Evolutionary conservation across 2,888 invertebrate species (phyloP).

Genomic region (Acleris laterana): DNA sequence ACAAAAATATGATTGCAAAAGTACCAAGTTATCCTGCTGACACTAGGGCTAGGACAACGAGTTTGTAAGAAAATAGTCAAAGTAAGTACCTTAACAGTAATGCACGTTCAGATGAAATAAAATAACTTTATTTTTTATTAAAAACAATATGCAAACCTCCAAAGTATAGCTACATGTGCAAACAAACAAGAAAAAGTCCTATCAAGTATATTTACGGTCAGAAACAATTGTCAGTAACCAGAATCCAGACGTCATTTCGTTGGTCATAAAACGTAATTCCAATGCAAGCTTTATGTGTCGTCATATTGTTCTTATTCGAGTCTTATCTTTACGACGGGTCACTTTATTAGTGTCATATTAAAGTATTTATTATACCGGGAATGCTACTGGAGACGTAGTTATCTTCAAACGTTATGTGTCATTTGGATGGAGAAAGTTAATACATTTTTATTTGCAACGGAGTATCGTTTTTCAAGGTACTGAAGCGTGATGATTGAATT

Average conservation of each 20-base stretch:
- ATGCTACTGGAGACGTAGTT: slow-evolving; percentile 44
- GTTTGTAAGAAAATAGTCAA: no score
- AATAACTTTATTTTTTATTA: no score
- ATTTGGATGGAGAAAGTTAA: slow-evolving; percentile 19
- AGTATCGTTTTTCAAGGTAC: slow-evolving; percentile 4
- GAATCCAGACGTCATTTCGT: slow-evolving; percentile 44
- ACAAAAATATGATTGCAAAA: no score
- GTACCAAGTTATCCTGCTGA: no score
- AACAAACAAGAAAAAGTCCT: neutral
- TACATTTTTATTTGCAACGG: slow-evolving; percentile 19
- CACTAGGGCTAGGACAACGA: no score
- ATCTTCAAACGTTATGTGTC: slow-evolving; percentile 30
- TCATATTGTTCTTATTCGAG: slow-evolving; percentile 44
- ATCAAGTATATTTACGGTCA: neutral
- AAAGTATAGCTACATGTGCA: neutral
- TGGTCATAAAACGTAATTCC: slow-evolving; percentile 50
- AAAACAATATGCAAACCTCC: no score
- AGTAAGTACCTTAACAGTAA: no score
- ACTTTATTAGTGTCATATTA: slow-evolving; percentile 55
- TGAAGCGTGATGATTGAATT: no score
- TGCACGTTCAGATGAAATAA: no score
- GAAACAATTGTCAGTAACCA: slow-evolving; percentile 28
- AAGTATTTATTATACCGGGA: slow-evolving; percentile 49
- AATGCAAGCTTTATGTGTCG: slow-evolving; percentile 48
- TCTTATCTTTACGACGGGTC: slow-evolving; percentile 56